Evolutionary conservation across 1,140 invertebrate genomes (phyloP), one percentile per base, ranked within the genome.

Genomic region (Magallana angulata): DNA sequence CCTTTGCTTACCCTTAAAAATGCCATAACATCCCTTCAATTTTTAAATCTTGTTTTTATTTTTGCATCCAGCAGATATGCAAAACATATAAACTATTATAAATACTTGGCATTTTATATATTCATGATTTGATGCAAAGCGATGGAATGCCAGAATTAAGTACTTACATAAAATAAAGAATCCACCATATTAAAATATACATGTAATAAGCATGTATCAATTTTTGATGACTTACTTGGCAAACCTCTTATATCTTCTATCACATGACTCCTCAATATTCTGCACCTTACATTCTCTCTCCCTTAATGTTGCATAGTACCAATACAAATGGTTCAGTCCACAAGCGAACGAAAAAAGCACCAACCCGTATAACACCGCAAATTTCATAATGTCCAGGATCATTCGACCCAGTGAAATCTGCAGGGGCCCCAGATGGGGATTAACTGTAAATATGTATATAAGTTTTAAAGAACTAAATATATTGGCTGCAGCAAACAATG

Each of bases 381-480:
- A 99, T 95, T 99, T 99, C 96, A 99, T 97, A 82, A 99, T 99
- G 94, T 99, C 98, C 96, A 99, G 97, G 86, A 99, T 98, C 98
- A 99, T 99, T 90, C 98, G 96, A 82, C 94, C 99, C 30, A 99
- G 96, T 9, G 98, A 99, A 82, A 99, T 99, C 96, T 99, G 99
- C 85, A 99, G 96, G 87, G 99, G 98, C 87, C 99, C 99, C 93
- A 99, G 95, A 95, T 99, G 98, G 48, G 99, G 98, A 96, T 99
- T 99, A 84, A 99, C 98, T 82, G 98, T 99, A 96, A 99, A 99
- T 95, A 99, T 99, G 96, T 99, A 99, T 92, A 99, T 98, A 91
- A 99, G 96, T 95, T 99, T 99, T 86, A 99, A 96, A 85, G 98
- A 99, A 96, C 98, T 98, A 94, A 99, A 98, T 91, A 99, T 98